These are phyloP conservation scores for Pseudachorutes palmiensis DNA, from an alignment of 1,140 invertebrate genomes.

Conservation along the genomic window DNA sequence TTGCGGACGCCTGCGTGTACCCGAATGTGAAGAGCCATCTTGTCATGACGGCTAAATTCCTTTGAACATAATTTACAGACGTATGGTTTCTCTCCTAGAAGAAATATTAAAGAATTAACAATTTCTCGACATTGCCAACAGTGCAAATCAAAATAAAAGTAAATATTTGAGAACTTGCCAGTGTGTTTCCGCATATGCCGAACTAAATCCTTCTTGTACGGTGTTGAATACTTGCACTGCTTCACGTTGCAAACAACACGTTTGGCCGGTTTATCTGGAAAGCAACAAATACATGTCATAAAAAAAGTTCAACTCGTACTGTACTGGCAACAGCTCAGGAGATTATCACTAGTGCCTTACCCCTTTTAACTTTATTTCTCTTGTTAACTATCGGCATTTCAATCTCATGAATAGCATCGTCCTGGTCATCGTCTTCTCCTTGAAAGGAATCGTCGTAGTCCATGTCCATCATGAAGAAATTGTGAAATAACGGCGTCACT, in stretches of 20 bases:
- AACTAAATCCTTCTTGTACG: slow-evolving; percentile 41
- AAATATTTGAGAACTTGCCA: slow-evolving; percentile 28
- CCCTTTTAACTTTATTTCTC: not conserved
- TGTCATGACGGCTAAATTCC: slow-evolving; percentile 59
- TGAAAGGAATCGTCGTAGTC: no score
- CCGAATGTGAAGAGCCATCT: slow-evolving; percentile 56
- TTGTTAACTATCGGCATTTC: not conserved
- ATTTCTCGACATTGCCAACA: not conserved
- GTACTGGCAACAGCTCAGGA: not conserved
- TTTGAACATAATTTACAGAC: slow-evolving; percentile 62
- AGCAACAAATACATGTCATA: not conserved
- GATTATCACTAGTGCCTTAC: no score
- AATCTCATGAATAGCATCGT: not conserved
- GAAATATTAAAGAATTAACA: slow-evolving; percentile 14
- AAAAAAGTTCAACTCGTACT: not conserved
- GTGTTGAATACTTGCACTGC: slow-evolving; percentile 40
- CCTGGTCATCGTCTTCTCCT: not conserved
- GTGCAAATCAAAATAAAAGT: not conserved
- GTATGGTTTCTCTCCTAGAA: slow-evolving; percentile 58
- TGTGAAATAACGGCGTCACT: no score
- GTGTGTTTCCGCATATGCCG: slow-evolving; percentile 43
- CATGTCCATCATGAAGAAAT: no score
- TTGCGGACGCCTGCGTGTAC: slow-evolving; percentile 57
- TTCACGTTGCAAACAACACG: slow-evolving; percentile 33
- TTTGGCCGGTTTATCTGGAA: slow-evolving; percentile 6